A percentile compares a stretch with the other conserved stretches of the same genome.
phyloP scores from a whole-genome alignment of 2,888 invertebrate genomes.

The Meliscaeva auricollis region DNA sequence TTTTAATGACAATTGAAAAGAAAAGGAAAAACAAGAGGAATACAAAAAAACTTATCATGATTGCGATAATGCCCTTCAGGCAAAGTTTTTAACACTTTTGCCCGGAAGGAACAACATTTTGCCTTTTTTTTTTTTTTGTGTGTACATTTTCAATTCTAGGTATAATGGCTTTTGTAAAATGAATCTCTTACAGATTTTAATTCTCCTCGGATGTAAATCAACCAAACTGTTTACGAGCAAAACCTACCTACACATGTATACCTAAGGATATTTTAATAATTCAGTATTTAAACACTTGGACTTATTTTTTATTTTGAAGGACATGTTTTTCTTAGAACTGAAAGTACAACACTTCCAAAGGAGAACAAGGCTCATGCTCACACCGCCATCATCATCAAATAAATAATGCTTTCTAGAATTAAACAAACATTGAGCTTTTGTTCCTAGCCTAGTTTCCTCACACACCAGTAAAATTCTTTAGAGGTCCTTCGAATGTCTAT shows the following conservation, averaged over 20 bases:
- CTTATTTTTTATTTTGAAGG: constrained; percentile 17
- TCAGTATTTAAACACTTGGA: constrained; percentile 39
- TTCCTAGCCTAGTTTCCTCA: constrained; percentile 16
- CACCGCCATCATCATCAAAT: background rate
- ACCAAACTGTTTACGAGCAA: constrained; percentile 5
- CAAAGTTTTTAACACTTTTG: constrained; percentile 33
- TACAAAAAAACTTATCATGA: constrained; percentile 18
- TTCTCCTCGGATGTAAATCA: constrained; percentile 40
- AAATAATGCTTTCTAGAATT: background rate
- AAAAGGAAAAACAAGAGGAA: background rate
- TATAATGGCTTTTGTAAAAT: background rate
- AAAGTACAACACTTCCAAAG: background rate
- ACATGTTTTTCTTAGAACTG: constrained; percentile 25
- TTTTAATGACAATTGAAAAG: constrained; percentile 68
- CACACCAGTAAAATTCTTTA: background rate
- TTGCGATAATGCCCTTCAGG: constrained; percentile 47
- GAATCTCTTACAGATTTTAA: constrained; percentile 21
- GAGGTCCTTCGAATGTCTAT: constrained; percentile 17
- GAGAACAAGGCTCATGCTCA: constrained; percentile 15
- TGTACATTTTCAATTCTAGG: background rate
- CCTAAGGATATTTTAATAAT: constrained; percentile 62
- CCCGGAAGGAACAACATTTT: constrained; percentile 13
- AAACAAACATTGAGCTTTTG: background rate
- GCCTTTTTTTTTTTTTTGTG: constrained; percentile 10
- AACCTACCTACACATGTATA: background rate